These are phyloP conservation scores for Crenuchus spilurus DNA, from an alignment of 2,797 vertebrate genomes.

Conservation along the genomic window DNA sequence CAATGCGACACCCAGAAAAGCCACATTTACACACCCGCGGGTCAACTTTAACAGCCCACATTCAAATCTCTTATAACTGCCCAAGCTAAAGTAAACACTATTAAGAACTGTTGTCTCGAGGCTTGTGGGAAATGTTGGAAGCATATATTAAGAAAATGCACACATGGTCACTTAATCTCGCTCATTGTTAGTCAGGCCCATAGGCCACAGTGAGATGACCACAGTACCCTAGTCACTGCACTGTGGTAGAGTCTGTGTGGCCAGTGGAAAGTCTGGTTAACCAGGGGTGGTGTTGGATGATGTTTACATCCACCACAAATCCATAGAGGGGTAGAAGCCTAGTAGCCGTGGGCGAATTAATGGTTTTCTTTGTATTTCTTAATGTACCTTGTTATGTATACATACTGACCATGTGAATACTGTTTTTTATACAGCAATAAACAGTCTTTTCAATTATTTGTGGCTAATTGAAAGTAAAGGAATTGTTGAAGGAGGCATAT, in stretches of 20 bases:
- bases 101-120: constrained; percentile 26
- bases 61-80: constrained; percentile 27
- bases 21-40: constrained; percentile 44
- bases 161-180: constrained; percentile 65
- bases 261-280: constrained; percentile 78
- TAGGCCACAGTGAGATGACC: constrained; percentile 56
- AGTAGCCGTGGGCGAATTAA: constrained; percentile 51
- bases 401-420: constrained; percentile 23
- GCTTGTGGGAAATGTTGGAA: background rate
- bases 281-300: constrained; percentile 60
- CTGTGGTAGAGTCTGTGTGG: constrained; percentile 54
- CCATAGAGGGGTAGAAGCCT: constrained; percentile 54
- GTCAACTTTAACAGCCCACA: constrained; percentile 29
- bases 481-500: background rate
- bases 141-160: constrained; percentile 16
- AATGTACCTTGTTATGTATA: constrained; percentile 57
- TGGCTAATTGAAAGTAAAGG: constrained; percentile 1
- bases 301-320: constrained; percentile 72
- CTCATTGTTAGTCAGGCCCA: constrained; percentile 62
- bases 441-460: background rate
- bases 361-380: constrained; percentile 58
- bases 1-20: constrained; percentile 22
- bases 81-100: constrained; percentile 41
- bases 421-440: background rate
- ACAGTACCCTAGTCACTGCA: constrained; percentile 51